Conservation (phyloP, 2,888 invertebrate species). For the Drosophila bunnanda region DNA sequence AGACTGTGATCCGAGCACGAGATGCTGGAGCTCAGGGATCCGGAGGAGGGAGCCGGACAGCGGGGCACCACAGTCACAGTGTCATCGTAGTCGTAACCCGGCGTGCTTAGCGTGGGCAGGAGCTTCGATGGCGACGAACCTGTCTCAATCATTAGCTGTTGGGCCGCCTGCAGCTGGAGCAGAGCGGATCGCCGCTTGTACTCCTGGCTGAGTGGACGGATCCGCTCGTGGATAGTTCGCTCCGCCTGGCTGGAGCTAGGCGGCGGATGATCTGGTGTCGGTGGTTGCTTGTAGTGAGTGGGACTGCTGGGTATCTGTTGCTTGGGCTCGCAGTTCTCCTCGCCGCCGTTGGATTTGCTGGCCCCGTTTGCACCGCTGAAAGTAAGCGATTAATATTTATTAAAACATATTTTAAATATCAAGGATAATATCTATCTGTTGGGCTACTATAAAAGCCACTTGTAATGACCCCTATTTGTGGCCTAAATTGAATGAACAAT, state of each 20-base stretch:
- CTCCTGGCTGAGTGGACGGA: conserved; percentile 95
- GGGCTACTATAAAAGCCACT: too few species aligned
- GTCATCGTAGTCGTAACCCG: conserved; percentile 76
- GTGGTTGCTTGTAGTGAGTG: conserved; percentile 95
- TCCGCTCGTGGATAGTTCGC: conserved; percentile 94
- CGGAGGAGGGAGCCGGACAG: conserved; percentile 85
- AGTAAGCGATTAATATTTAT: background rate
- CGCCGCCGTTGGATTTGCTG: conserved; percentile 66
- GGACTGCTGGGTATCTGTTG: conserved; percentile 90
- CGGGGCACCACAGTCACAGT: conserved; percentile 78
- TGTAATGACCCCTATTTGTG: background rate
- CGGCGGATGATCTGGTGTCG: conserved; percentile 97
- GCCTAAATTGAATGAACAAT: background rate
- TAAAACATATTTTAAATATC: too few species aligned
- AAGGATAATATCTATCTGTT: background rate
- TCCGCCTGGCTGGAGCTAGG: conserved; percentile 95
- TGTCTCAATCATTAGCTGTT: conserved; percentile 76
- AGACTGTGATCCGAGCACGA: conserved; percentile 90
- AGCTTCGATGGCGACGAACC: conserved; percentile 78
- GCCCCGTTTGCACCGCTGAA: conserved; percentile 63
- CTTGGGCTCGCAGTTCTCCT: conserved; percentile 82
- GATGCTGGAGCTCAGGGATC: conserved; percentile 90
- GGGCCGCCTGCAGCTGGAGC: conserved; percentile 75
- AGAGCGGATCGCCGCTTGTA: conserved; percentile 79
- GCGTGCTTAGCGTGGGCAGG: conserved; percentile 62